Evolutionary conservation across 2,797 vertebrate genomes (phyloP).

Genomic region (Acanthornis magna): DNA sequence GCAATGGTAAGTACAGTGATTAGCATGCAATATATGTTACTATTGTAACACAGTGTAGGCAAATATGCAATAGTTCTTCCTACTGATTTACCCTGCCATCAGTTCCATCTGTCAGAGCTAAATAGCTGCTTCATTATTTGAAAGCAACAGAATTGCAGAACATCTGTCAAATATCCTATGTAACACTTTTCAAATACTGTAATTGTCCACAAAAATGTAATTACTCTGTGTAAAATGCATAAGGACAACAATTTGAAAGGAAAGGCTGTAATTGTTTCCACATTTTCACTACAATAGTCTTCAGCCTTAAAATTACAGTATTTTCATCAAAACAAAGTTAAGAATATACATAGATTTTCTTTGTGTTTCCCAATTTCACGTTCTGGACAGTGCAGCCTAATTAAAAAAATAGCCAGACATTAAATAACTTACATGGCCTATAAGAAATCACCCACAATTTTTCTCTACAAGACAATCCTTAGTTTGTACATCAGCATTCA

Average conservation of each 20-base stretch:
- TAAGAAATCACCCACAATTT: not conserved
- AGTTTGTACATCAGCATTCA: not conserved
- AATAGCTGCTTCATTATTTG: not conserved
- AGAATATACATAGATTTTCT: not conserved
- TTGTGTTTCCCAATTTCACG: not conserved
- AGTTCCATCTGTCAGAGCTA: not conserved
- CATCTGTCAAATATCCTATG: not conserved
- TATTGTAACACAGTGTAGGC: not conserved
- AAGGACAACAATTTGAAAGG: not conserved
- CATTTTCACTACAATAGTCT: not conserved
- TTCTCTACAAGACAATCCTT: not conserved
- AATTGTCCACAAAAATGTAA: not conserved
- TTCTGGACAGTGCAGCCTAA: not conserved
- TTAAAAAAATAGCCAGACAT: not conserved
- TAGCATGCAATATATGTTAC: not conserved
- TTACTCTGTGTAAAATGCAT: not conserved
- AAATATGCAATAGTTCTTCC: not conserved
- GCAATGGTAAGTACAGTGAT: not conserved
- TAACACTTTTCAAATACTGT: not conserved
- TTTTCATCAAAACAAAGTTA: not conserved
- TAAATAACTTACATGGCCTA: not conserved
- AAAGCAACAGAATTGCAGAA: not conserved
- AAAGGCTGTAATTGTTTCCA: not conserved
- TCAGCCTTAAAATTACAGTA: not conserved
- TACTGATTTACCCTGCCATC: not conserved